Evolutionary conservation across 2,797 vertebrate species (phyloP).

Genomic region (Eospalax fontanierii): DNA sequence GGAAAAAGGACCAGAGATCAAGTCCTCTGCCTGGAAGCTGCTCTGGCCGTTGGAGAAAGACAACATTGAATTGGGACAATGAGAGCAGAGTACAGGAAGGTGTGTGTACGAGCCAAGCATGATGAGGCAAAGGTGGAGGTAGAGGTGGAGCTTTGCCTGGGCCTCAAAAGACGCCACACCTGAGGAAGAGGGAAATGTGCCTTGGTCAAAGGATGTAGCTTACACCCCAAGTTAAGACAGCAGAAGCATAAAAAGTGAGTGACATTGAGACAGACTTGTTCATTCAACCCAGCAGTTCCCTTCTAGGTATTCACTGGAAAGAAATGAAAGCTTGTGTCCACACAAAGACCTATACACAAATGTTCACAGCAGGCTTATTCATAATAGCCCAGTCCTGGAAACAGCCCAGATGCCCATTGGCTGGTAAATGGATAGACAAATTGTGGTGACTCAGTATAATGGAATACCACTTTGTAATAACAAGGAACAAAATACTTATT

Average conservation of each 20-base stretch:
- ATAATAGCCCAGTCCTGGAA: neutral
- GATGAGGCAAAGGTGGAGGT: neutral
- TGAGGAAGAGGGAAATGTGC: neutral
- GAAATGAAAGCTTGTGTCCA: neutral
- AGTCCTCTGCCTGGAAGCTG: neutral
- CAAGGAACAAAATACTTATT: neutral
- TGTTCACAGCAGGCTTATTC: neutral
- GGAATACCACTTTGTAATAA: neutral
- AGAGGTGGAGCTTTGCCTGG: neutral
- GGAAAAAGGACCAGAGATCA: neutral
- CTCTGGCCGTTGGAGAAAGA: neutral
- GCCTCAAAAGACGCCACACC: neutral
- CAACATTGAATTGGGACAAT: neutral
- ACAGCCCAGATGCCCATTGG: neutral
- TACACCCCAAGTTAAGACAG: neutral
- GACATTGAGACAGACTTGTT: neutral
- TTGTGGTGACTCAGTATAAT: neutral
- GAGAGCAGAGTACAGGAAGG: neutral
- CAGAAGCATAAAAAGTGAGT: neutral
- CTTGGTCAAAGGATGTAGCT: neutral
- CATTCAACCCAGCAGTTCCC: neutral
- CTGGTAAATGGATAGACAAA: neutral
- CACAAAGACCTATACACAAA: neutral
- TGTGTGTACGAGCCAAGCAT: neutral
- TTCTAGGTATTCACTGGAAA: neutral